These are phyloP conservation scores for Amitus sp. DNA, from an alignment of 2,888 invertebrate genomes.

Conservation along the genomic window DNA sequence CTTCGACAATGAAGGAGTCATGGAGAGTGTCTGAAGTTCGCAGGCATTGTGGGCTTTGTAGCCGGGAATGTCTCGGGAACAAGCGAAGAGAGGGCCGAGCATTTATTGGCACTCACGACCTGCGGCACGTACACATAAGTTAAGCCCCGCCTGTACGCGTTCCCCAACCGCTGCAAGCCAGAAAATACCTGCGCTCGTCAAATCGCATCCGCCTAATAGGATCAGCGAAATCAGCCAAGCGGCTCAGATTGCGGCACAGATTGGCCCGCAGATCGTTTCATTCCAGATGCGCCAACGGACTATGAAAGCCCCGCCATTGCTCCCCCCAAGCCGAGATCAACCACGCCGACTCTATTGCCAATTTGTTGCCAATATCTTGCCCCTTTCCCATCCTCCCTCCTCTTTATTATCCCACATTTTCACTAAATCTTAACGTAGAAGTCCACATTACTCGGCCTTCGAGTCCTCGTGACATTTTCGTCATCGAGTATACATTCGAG, in stretches of 20 bases:
- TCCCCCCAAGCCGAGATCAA: conserved; percentile 27
- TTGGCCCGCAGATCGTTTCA: conserved; percentile 53
- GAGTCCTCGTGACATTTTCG: no score
- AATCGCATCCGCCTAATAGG: conserved; percentile 58
- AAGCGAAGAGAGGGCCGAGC: background rate
- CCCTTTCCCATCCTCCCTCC: background rate
- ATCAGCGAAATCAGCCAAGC: conserved; percentile 59
- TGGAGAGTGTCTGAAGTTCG: conserved; percentile 2
- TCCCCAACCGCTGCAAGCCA: conserved; percentile 22
- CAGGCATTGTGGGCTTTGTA: conserved; percentile 2
- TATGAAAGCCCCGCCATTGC: conserved; percentile 46
- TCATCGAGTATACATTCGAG: no score
- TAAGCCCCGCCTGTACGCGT: conserved; percentile 31
- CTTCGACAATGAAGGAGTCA: conserved; percentile 2
- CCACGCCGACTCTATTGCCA: conserved; percentile 29
- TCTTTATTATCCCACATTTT: no score
- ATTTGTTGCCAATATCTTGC: conserved; percentile 21
- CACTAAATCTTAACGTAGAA: no score
- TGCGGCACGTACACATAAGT: conserved; percentile 22
- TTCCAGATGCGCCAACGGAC: conserved; percentile 58
- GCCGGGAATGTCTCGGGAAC: background rate
- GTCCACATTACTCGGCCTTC: no score
- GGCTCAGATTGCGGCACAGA: conserved; percentile 56
- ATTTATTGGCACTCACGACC: conserved; percentile 19
- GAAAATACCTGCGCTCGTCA: conserved; percentile 49